Base-by-base conservation (phyloP, 2,113 vertebrate genomes). In the Danionella cerebrum region DNA sequence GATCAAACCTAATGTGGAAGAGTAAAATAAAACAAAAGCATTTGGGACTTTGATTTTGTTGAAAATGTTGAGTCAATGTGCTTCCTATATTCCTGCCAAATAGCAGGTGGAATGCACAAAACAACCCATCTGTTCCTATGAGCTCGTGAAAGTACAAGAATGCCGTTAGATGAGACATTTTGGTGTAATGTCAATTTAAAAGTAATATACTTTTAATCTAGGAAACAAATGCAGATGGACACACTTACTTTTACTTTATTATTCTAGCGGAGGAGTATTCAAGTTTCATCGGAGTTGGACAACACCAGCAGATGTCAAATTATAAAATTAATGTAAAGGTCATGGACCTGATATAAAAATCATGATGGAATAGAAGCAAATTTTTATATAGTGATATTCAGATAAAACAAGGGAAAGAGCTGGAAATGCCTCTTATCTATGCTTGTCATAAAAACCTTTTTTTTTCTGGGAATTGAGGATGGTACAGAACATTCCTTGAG, bases 111-210 rank as follows among this genome's bases (percentile, higher is more conserved):
- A 38, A 41, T 27, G 31, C 41, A 57, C 29, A 47, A 57, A 35
- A 45, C 65, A 57, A 67, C 39, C 65, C 52, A 67, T 67, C 65
- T 67, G 65, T 44, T 67, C 13, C n/a, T 27, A 47, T 31, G 38
- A 18, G 2, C 21, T 35, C 47, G 3, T 35, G 9, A 4, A 5
- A 29, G 13, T 48, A 36, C 27, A 65, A 45, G 44, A 55, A 31
- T 7, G 7, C 4, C 3, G 35, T 44, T 12, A 42, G 27, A 67
- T 57, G 21, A 35, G 29, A 2, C 13, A 36, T 45, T 45, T 14
- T 55, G 11, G 45, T 33, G 16, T 7, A 41, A 33, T n/a, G n/a
- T n/a, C n/a, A 5, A 38, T 41, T 22, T 24, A 16, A 42, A 44
- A 42, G 27, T 66, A 16, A 57, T 13, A 18, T 36, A 57, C 10